A percentile compares a stretch with the other conserved stretches of the same genome.
Conservation (phyloP, 2,888 invertebrate genomes). For the Caenorhabditis imperialis region DNA sequence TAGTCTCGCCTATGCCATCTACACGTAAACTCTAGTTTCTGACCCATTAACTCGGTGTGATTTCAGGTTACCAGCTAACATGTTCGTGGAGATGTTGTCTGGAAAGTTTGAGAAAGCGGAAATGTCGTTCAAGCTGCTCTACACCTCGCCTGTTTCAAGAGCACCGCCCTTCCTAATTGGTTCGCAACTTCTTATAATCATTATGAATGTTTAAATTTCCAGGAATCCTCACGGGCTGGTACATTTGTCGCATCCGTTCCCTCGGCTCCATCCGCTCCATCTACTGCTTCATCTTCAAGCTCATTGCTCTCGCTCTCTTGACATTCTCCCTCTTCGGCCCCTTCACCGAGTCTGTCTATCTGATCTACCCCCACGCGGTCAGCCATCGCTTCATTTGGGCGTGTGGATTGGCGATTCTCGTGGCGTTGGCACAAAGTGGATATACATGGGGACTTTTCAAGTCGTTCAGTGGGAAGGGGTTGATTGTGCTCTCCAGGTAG, state of each 20-base stretch:
- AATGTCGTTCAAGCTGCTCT: slow-evolving; percentile 43
- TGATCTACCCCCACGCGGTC: slow-evolving; percentile 43
- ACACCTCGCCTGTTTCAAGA: slow-evolving; percentile 55
- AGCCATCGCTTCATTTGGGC: slow-evolving; percentile 53
- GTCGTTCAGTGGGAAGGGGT: slow-evolving; percentile 30
- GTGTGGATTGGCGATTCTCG: slow-evolving; percentile 43
- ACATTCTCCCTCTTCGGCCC: slow-evolving; percentile 33
- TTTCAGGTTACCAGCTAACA: slow-evolving; percentile 45
- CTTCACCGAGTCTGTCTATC: slow-evolving; percentile 3
- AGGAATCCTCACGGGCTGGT: slow-evolving; percentile 46
- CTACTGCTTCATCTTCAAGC: slow-evolving; percentile 10
- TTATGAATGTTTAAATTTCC: background rate
- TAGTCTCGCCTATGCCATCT: slow-evolving; percentile 16
- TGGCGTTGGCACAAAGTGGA: slow-evolving; percentile 42
- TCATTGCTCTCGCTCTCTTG: slow-evolving; percentile 10
- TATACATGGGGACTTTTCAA: slow-evolving; percentile 29
- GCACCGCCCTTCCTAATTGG: slow-evolving; percentile 61
- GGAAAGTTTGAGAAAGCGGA: slow-evolving; percentile 44
- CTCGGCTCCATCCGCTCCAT: slow-evolving; percentile 14
- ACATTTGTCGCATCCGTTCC: slow-evolving; percentile 28
- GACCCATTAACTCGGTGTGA: background rate
- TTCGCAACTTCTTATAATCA: slow-evolving; percentile 1
- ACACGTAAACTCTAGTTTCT: slow-evolving; percentile 13
- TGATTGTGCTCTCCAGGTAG: slow-evolving; percentile 42
- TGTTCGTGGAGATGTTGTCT: slow-evolving; percentile 56